A percentile compares a stretch with the other conserved stretches of the same genome.
Evolutionary conservation across 2,888 invertebrate genomes (phyloP).

Genomic region (Fabriciana adippe): DNA sequence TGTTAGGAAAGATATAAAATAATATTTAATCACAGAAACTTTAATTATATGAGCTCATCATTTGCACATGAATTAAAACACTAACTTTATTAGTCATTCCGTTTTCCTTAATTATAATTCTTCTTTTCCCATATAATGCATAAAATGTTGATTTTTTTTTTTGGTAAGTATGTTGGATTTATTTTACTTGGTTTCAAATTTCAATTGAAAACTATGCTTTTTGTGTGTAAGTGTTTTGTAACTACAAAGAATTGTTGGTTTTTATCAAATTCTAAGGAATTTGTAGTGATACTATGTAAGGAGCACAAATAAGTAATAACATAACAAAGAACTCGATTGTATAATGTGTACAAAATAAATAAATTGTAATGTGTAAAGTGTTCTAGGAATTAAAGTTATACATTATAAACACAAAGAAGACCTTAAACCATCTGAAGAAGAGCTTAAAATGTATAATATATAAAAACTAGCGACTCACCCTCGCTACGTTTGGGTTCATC

Average conservation of each 20-base stretch:
- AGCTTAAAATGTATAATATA: not conserved
- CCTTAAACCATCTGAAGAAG: not conserved
- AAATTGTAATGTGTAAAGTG: not conserved
- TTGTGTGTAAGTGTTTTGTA: not conserved
- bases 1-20: too few relatives aligned
- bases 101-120: too few relatives aligned
- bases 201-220: not conserved
- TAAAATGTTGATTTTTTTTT: not conserved
- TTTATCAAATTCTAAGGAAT: constrained; percentile 13
- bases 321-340: not conserved
- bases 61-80: too few relatives aligned
- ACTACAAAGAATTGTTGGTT: constrained; percentile 1
- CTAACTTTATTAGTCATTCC: too few relatives aligned
- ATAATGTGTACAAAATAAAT: not conserved
- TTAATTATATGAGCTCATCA: too few relatives aligned
- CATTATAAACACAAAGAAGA: not conserved
- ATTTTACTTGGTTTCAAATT: not conserved
- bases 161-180: not conserved
- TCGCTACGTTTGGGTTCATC: too few relatives aligned
- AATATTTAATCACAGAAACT: too few relatives aligned
- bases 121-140: too few relatives aligned
- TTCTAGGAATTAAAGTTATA: constrained; percentile 3
- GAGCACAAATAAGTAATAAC: not conserved
- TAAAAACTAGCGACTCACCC: too few relatives aligned
- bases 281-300: not conserved